These are phyloP conservation scores for Bombyx mandarina DNA, from an alignment of 1,140 invertebrate species.

Conservation along the genomic window DNA sequence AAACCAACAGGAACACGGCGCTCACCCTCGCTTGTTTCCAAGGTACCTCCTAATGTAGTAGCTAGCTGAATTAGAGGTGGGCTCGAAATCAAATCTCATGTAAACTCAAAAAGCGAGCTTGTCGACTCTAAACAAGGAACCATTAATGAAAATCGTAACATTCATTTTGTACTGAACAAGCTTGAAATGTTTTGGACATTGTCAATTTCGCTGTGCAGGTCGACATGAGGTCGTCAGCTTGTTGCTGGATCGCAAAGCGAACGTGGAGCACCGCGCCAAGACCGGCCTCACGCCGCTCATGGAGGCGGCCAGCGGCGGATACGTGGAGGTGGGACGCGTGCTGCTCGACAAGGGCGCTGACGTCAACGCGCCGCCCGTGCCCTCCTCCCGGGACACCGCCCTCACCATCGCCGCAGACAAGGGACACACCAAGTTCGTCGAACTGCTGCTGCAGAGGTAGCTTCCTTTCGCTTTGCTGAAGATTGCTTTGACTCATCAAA, in stretches of 20 bases:
- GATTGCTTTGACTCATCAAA: too few relatives aligned
- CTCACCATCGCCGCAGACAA: constrained; percentile 99
- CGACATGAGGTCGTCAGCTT: constrained; percentile 97
- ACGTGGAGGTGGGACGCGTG: constrained; percentile 97
- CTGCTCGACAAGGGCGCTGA: constrained; percentile 97
- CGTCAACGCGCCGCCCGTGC: constrained; percentile 98
- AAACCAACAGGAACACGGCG: constrained; percentile 99
- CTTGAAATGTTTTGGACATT: too few relatives aligned
- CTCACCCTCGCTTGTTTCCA: constrained; percentile 99
- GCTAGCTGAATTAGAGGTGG: neutral
- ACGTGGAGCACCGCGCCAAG: constrained; percentile 99
- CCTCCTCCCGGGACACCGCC: constrained; percentile 97
- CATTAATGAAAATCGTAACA: too few relatives aligned
- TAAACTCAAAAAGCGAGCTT: too few relatives aligned
- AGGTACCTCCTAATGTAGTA: constrained; percentile 69
- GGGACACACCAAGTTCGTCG: constrained; percentile 97
- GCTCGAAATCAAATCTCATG: too few relatives aligned
- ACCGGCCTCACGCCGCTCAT: constrained; percentile 98
- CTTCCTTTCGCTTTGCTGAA: too few relatives aligned
- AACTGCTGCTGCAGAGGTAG: constrained; percentile 78
- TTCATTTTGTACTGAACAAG: too few relatives aligned
- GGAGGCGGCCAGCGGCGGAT: constrained; percentile 99
- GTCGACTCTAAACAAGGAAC: too few relatives aligned
- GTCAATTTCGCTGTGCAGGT: constrained; percentile 21
- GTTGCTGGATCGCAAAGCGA: constrained; percentile 95